Conservation (phyloP, 2,888 invertebrate species). For the Elysia crispata region DNA sequence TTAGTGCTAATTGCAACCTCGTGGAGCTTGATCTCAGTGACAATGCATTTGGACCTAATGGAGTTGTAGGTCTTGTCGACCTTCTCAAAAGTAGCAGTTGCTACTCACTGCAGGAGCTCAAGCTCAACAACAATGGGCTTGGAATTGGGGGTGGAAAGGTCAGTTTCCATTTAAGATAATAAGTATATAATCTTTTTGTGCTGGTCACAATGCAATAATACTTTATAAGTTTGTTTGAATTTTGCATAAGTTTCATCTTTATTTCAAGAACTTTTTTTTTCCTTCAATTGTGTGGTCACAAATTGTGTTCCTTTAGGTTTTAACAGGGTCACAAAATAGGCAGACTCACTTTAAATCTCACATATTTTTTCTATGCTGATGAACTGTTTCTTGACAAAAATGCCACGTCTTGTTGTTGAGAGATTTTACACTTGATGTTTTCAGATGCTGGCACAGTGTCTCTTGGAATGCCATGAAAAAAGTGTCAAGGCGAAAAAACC, state of each 20-base stretch:
- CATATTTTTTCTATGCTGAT: too few species aligned
- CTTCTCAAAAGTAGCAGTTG: slow-evolving; percentile 90
- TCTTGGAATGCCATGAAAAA: slow-evolving; percentile 83
- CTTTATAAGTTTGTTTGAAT: too few species aligned
- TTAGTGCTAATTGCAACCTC: slow-evolving; percentile 87
- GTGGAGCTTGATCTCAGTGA: slow-evolving; percentile 94
- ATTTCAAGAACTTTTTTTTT: too few species aligned
- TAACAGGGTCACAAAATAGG: too few species aligned
- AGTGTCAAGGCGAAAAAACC: slow-evolving; percentile 83
- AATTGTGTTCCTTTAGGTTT: too few species aligned
- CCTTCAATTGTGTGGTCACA: too few species aligned
- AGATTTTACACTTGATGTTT: not conserved
- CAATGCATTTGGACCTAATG: slow-evolving; percentile 97
- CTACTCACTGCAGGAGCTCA: slow-evolving; percentile 87
- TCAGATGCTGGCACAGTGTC: slow-evolving; percentile 86
- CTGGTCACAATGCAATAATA: too few species aligned
- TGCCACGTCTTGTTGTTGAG: too few species aligned
- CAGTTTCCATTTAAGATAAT: slow-evolving; percentile 22
- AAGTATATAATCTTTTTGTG: too few species aligned
- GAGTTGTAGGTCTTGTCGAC: slow-evolving; percentile 90
- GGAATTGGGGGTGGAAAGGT: slow-evolving; percentile 91
- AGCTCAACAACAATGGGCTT: slow-evolving; percentile 95
- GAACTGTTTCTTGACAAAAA: too few species aligned
- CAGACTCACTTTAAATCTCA: too few species aligned
- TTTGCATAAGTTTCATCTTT: too few species aligned